Percentiles rank a stretch among this genome's conserved stretches.
Evolutionary conservation across 2,797 vertebrate species (phyloP).

Genomic region (Artibeus jamaicensis): DNA sequence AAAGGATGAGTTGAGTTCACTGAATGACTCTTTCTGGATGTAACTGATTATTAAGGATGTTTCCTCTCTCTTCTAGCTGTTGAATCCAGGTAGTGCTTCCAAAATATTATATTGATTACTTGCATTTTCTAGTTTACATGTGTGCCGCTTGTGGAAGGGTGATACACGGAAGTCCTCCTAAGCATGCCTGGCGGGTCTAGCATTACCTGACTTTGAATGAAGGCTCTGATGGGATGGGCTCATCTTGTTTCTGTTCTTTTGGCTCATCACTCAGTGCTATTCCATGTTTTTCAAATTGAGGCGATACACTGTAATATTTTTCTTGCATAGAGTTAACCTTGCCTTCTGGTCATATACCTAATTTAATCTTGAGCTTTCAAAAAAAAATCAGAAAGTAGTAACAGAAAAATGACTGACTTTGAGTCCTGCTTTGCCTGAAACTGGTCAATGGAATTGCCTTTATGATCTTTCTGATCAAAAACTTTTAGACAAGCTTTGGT

Average conservation of each 20-base stretch:
- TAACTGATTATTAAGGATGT: not conserved
- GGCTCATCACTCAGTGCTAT: not conserved
- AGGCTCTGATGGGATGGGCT: not conserved
- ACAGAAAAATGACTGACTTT: not conserved
- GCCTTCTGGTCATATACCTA: not conserved
- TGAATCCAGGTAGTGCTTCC: not conserved
- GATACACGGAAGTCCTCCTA: not conserved
- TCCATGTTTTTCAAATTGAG: not conserved
- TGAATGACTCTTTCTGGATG: not conserved
- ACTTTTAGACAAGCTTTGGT: not conserved
- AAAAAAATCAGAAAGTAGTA: not conserved
- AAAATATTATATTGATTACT: not conserved
- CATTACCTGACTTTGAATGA: not conserved
- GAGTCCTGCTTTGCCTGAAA: not conserved
- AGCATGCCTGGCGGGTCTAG: not conserved
- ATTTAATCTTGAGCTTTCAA: not conserved
- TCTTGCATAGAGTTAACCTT: not conserved
- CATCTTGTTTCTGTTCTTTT: not conserved
- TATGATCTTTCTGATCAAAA: not conserved
- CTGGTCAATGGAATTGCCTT: not conserved
- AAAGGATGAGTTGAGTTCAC: not conserved
- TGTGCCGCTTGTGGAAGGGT: not conserved
- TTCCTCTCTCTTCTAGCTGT: not conserved
- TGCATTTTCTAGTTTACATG: slow-evolving; percentile 8
- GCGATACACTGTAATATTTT: not conserved